Percentiles rank a stretch among this genome's conserved stretches.
These are phyloP conservation scores for Cyclargus thomasi DNA, from an alignment of 1,140 invertebrate species.

Conservation along the genomic window DNA sequence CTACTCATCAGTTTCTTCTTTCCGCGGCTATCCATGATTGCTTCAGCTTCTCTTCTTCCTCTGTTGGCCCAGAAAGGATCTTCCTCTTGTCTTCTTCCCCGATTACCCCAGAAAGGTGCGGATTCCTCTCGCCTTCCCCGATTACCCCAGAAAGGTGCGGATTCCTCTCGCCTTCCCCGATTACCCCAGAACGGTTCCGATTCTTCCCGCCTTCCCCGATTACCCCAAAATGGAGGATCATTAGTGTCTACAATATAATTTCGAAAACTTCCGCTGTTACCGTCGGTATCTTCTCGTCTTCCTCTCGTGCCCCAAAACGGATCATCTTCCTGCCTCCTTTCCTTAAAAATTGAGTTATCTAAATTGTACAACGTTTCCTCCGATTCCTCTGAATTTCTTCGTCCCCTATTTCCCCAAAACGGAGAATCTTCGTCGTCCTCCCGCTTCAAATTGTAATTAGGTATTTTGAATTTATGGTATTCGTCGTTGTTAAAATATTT, in stretches of 20 bases:
- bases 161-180: constrained; percentile 37
- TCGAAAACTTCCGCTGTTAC: neutral
- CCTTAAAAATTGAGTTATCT: constrained; percentile 16
- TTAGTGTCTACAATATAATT: neutral
- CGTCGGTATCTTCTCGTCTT: constrained; percentile 27
- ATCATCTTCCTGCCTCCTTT: constrained; percentile 38
- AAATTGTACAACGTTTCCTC: constrained; percentile 20
- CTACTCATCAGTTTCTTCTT: constrained; percentile 33
- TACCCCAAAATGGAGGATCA: constrained; percentile 44
- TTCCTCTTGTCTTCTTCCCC: constrained; percentile 47
- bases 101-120: constrained; percentile 55
- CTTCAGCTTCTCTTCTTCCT: constrained; percentile 40
- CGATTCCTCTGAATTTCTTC: constrained; percentile 32
- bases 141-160: constrained; percentile 44
- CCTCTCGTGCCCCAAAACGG: constrained; percentile 45
- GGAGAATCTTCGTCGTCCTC: constrained; percentile 38
- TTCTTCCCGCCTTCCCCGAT: constrained; percentile 39
- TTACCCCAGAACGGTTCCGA: constrained; percentile 55
- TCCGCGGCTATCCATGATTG: constrained; percentile 54
- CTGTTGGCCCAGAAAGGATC: constrained; percentile 54
- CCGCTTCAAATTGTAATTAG: constrained; percentile 9
- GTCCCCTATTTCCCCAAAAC: constrained; percentile 49
- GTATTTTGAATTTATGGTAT: constrained; percentile 1
- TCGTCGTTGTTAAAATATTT: constrained; percentile 16
- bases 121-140: constrained; percentile 37